Conservation (phyloP, 2,113 vertebrate species). For the Charadrius vociferus region DNA sequence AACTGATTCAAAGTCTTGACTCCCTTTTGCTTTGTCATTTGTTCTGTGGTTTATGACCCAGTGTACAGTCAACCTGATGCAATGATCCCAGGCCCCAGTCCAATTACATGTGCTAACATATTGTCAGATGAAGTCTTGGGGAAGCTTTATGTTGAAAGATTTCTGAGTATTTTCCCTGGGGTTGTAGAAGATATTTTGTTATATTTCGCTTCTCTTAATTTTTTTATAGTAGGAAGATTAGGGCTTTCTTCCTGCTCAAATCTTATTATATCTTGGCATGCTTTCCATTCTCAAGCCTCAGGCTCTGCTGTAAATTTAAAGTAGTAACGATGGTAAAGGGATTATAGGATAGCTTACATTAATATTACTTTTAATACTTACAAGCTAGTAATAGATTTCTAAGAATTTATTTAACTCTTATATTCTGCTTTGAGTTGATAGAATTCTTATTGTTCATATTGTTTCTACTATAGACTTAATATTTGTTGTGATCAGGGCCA, state of each 20-base stretch:
- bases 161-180: neutral
- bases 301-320: slow-evolving; percentile 8
- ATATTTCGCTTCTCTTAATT: neutral
- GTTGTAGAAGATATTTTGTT: neutral
- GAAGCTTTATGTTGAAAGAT: neutral
- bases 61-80: neutral
- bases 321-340: neutral
- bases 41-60: neutral
- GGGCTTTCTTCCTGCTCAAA: neutral
- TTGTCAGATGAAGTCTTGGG: neutral
- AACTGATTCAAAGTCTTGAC: neutral
- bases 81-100: neutral
- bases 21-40: neutral
- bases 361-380: neutral
- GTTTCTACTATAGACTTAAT: neutral
- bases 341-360: neutral
- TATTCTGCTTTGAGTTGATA: neutral
- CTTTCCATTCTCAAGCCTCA: neutral
- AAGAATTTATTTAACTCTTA: neutral
- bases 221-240: neutral
- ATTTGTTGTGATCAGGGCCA: neutral
- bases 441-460: neutral
- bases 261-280: neutral
- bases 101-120: neutral
- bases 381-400: neutral